Percentiles rank a stretch among this genome's conserved stretches.
Evolutionary conservation across 2,888 invertebrate genomes (phyloP).

Genomic region (Yponomeuta cagnagella): DNA sequence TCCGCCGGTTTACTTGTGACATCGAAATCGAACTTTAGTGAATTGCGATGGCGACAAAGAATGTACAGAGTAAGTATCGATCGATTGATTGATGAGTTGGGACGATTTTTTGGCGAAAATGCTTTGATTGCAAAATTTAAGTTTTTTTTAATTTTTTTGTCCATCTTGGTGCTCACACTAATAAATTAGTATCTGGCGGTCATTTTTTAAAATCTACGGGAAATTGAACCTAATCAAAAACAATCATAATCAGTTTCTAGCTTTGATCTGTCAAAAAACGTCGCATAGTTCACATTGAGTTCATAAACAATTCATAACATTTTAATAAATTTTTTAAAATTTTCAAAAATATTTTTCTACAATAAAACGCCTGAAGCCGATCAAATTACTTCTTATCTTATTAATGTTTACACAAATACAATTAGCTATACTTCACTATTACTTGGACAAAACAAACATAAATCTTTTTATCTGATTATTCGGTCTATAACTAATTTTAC

Average conservation of each 20-base stretch:
- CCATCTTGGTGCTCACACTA: no score
- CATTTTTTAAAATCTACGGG: no score
- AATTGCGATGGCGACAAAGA: slow-evolving; percentile 19
- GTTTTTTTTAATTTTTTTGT: not conserved
- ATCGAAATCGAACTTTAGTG: slow-evolving; percentile 14
- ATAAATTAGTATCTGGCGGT: no score
- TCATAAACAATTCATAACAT: no score
- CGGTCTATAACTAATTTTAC: not conserved
- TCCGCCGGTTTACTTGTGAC: slow-evolving; percentile 7
- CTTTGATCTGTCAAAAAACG: no score
- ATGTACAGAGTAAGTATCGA: slow-evolving; percentile 19
- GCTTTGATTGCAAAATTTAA: not conserved
- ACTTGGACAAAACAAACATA: not conserved
- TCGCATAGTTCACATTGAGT: no score
- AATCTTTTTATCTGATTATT: not conserved
- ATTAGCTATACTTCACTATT: not conserved
- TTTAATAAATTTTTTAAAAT: no score
- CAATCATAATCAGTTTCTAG: no score
- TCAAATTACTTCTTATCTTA: not conserved
- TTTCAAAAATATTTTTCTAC: no score
- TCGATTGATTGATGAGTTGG: not conserved
- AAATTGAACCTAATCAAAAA: no score
- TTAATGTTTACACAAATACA: not conserved
- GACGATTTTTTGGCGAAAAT: not conserved
- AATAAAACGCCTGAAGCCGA: not conserved